Evolutionary conservation across 2,888 invertebrate species (phyloP).

Genomic region (Amphipoea lucens): DNA sequence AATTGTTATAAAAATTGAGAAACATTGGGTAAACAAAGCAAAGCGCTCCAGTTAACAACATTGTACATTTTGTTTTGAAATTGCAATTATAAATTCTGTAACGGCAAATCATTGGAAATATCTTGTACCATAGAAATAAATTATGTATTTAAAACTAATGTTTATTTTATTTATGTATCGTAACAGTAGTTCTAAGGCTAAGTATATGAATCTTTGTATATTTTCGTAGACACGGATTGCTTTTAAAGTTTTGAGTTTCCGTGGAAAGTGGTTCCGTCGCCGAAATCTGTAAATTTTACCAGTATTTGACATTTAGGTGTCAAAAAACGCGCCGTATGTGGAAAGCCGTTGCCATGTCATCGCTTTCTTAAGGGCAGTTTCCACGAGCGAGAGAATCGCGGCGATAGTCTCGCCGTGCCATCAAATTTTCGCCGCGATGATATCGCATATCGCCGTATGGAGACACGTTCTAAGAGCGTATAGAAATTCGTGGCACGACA

Average conservation of each 20-base stretch:
- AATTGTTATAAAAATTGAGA: constrained; percentile 69
- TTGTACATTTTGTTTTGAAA: constrained; percentile 73
- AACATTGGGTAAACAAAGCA: constrained; percentile 60
- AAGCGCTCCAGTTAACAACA: constrained; percentile 55
- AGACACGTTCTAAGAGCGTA: too few relatives aligned
- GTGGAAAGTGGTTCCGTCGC: too few relatives aligned
- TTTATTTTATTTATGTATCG: constrained; percentile 64
- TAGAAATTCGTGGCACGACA: too few relatives aligned
- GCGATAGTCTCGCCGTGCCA: too few relatives aligned
- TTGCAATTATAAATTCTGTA: constrained; percentile 73
- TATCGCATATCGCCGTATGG: too few relatives aligned
- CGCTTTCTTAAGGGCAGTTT: neutral
- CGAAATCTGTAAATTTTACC: neutral
- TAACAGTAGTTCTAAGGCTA: neutral
- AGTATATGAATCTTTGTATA: neutral
- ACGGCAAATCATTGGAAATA: constrained; percentile 85
- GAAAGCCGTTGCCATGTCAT: too few relatives aligned
- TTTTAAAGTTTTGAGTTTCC: neutral
- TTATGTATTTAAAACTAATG: constrained; percentile 87
- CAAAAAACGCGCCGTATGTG: too few relatives aligned
- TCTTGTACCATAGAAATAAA: constrained; percentile 90
- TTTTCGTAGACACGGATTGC: neutral
- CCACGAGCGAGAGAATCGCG: too few relatives aligned
- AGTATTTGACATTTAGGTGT: neutral
- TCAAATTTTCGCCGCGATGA: too few relatives aligned